A percentile compares a stretch with the other conserved stretches of the same genome.
Evolutionary conservation across 2,797 vertebrate species (phyloP).

Genomic region (Artibeus lituratus): DNA sequence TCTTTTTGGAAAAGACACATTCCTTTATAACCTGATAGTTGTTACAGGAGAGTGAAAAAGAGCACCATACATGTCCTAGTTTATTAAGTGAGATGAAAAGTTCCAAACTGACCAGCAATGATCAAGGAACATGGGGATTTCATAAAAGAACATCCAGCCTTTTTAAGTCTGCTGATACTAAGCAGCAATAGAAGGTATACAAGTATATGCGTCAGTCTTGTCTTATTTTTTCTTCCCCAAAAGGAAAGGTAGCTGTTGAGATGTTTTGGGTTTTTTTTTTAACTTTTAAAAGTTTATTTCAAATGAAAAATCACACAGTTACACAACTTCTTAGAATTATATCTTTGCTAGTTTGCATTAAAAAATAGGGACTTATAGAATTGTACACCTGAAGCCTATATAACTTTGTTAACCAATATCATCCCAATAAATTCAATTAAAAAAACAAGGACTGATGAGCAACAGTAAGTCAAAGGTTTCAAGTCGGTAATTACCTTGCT

Average conservation of each 20-base stretch:
- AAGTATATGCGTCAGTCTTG: neutral
- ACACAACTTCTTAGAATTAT: neutral
- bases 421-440: no score
- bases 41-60: neutral
- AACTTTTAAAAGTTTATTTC: neutral
- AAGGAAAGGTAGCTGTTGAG: neutral
- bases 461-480: no score
- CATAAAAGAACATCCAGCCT: neutral
- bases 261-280: no score
- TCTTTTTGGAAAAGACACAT: neutral
- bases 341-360: neutral
- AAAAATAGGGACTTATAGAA: neutral
- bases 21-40: neutral
- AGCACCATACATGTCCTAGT: neutral
- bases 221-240: neutral
- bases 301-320: conserved; percentile 1
- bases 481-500: no score
- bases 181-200: neutral
- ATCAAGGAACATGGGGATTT: neutral
- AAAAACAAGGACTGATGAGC: no score
- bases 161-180: neutral
- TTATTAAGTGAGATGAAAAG: neutral
- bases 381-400: neutral
- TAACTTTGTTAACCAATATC: neutral
- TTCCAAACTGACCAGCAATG: neutral